Conservation (phyloP, 1,140 invertebrate genomes). For the Drosophila takahashii region DNA sequence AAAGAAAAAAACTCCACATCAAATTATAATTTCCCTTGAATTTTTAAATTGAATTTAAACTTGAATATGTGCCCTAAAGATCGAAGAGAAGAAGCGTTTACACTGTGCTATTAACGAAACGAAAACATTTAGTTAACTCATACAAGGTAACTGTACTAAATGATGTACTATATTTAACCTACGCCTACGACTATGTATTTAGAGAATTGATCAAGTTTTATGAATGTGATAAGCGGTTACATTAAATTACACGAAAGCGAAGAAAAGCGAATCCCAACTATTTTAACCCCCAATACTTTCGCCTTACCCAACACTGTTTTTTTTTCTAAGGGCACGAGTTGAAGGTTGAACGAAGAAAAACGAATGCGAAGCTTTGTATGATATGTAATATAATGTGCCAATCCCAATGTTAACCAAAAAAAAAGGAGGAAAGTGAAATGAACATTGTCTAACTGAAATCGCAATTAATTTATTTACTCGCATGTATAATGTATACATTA, state of each 20-base stretch:
- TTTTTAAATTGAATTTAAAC: slow-evolving; percentile 12
- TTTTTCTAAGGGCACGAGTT: slow-evolving; percentile 29
- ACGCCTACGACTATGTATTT: slow-evolving; percentile 47
- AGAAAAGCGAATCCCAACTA: slow-evolving; percentile 5
- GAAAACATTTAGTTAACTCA: slow-evolving; percentile 67
- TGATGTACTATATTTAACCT: slow-evolving; percentile 51
- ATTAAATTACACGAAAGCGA: slow-evolving; percentile 53
- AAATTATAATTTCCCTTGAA: slow-evolving; percentile 20
- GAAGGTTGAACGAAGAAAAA: slow-evolving; percentile 6
- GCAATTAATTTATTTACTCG: slow-evolving; percentile 57
- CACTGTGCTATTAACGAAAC: slow-evolving; percentile 67
- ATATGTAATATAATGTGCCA: slow-evolving; percentile 81
- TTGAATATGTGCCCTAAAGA: slow-evolving; percentile 58
- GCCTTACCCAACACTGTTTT: slow-evolving; percentile 28
- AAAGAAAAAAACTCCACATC: slow-evolving; percentile 3
- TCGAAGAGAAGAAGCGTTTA: slow-evolving; percentile 39
- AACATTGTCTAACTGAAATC: slow-evolving; percentile 26
- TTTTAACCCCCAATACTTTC: slow-evolving; percentile 28
- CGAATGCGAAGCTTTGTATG: slow-evolving; percentile 65
- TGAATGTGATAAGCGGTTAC: slow-evolving; percentile 70
- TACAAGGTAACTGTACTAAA: slow-evolving; percentile 62
- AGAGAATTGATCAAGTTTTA: slow-evolving; percentile 58
- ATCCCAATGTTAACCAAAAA: slow-evolving; percentile 66
- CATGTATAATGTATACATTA: slow-evolving; percentile 69
- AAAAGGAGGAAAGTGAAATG: slow-evolving; percentile 14